These are phyloP conservation scores for Tromatobia lineatoria DNA, from an alignment of 2,888 invertebrate genomes.

Conservation along the genomic window DNA sequence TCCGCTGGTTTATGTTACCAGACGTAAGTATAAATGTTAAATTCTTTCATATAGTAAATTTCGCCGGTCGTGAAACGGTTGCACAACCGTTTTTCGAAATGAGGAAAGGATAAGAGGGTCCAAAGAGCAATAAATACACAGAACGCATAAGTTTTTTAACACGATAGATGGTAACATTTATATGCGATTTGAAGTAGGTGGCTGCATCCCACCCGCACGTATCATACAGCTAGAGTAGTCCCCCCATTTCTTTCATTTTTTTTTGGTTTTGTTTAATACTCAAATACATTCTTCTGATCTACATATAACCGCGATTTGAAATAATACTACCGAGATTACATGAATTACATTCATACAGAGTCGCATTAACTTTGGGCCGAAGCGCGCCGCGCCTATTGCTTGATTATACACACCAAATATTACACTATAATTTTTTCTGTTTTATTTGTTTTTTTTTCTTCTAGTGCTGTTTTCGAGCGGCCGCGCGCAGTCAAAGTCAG, in stretches of 20 bases:
- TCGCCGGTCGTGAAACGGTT: no score
- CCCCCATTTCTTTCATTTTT: constrained; percentile 18
- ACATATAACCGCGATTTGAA: constrained; percentile 65
- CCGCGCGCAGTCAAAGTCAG: constrained; percentile 58
- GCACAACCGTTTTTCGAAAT: background rate
- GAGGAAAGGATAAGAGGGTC: background rate
- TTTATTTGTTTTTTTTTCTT: background rate
- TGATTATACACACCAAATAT: constrained; percentile 64
- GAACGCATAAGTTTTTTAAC: constrained; percentile 70
- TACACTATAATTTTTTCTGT: constrained; percentile 41
- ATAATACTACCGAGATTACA: constrained; percentile 64
- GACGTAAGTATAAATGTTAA: no score
- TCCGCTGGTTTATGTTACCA: no score
- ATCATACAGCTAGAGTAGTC: constrained; percentile 67
- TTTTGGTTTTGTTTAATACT: constrained; percentile 54
- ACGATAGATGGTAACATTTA: constrained; percentile 82
- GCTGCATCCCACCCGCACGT: constrained; percentile 61
- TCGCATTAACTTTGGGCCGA: constrained; percentile 61
- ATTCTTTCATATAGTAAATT: no score
- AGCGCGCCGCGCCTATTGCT: constrained; percentile 67
- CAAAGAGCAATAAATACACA: constrained; percentile 22
- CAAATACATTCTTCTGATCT: constrained; percentile 63
- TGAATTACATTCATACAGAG: constrained; percentile 67
- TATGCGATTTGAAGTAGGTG: constrained; percentile 78
- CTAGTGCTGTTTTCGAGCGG: constrained; percentile 40